Conservation (phyloP, 2,888 invertebrate genomes). For the Tuta absoluta region DNA sequence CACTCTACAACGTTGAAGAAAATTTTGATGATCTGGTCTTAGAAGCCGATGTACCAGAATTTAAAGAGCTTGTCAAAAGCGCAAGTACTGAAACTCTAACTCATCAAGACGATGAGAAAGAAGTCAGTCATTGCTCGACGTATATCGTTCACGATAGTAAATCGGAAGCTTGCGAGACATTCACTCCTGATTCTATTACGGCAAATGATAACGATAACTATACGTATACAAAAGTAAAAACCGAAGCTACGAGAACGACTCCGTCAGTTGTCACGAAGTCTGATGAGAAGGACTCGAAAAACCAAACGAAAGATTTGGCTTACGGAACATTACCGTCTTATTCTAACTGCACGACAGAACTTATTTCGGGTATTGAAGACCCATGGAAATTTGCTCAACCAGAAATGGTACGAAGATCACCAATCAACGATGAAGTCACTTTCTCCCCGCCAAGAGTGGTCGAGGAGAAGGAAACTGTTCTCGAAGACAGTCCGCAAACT, state of each 20-base stretch:
- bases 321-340: conserved; percentile 68
- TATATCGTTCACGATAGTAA: conserved; percentile 71
- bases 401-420: conserved; percentile 64
- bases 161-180: conserved; percentile 65
- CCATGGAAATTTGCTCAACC: conserved; percentile 64
- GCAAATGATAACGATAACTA: conserved; percentile 67
- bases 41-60: conserved; percentile 63
- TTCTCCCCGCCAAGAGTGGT: conserved; percentile 51
- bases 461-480: conserved; percentile 37
- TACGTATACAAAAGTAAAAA: conserved; percentile 70
- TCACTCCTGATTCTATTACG: conserved; percentile 72
- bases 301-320: conserved; percentile 67
- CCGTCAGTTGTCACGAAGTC: conserved; percentile 58
- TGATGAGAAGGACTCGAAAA: conserved; percentile 63
- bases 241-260: conserved; percentile 53
- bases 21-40: conserved; percentile 74
- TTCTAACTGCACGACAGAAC: conserved; percentile 69
- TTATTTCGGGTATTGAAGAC: conserved; percentile 58
- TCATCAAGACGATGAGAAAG: conserved; percentile 67
- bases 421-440: conserved; percentile 47
- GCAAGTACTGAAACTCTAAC: conserved; percentile 70
- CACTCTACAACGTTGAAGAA: conserved; percentile 83
- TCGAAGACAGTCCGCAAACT: conserved; percentile 48
- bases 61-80: conserved; percentile 53
- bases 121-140: conserved; percentile 66